A percentile compares a stretch with the other conserved stretches of the same genome.
Conservation (phyloP, 2,113 vertebrate genomes). For the Taurulus bubalis region DNA sequence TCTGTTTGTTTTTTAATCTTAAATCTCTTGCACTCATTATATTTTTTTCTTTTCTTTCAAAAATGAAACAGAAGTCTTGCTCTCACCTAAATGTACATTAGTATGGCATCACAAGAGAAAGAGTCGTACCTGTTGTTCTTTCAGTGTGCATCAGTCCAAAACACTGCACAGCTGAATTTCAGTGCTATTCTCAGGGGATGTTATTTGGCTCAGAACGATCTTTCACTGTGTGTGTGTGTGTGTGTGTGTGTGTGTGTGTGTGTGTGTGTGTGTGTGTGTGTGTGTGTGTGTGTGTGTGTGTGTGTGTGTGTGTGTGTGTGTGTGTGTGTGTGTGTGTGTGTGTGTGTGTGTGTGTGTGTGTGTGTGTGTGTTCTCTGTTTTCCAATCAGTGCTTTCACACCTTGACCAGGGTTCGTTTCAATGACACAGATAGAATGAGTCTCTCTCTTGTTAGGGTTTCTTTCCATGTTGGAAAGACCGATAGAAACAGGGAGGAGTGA, state of each 20-base stretch:
- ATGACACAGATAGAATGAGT: neutral
- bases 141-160: neutral
- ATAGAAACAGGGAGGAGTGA: constrained; percentile 30
- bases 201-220: neutral
- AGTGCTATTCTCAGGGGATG: neutral
- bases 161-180: neutral
- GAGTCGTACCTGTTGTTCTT: neutral
- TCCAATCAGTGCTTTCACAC: neutral
- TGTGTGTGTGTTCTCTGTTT: neutral
- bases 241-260: neutral
- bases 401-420: neutral
- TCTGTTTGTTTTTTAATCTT: neutral
- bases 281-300: neutral
- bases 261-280: neutral
- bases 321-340: neutral
- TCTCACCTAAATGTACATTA: neutral
- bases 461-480: constrained; percentile 1
- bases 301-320: neutral
- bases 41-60: too few species aligned
- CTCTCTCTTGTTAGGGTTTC: neutral
- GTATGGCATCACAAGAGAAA: constrained; percentile 41
- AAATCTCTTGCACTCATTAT: neutral
- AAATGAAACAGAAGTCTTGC: neutral
- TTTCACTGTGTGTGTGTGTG: neutral
- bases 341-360: neutral